A percentile compares a stretch with the other conserved stretches of the same genome.
phyloP scores from a whole-genome alignment of 2,797 vertebrate species.

The Danio aesculapii region DNA sequence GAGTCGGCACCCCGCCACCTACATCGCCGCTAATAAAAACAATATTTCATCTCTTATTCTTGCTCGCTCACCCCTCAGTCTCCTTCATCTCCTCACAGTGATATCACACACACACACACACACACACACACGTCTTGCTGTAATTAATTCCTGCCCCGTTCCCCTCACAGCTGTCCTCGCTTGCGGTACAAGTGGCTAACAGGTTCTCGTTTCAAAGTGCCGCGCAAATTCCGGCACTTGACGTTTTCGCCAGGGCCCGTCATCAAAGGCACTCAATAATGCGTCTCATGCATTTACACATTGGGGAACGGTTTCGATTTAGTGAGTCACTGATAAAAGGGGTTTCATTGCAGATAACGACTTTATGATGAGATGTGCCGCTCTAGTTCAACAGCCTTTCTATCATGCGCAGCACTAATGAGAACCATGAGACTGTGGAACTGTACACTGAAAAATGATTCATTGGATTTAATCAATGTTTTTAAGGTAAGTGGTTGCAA shows the following conservation, averaged over 20 bases:
- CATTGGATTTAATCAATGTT: too few relatives aligned
- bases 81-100: slow-evolving; percentile 72
- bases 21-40: slow-evolving; percentile 82
- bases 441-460: too few relatives aligned
- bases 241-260: slow-evolving; percentile 68
- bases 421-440: slow-evolving; percentile 68
- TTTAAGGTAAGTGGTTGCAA: too few relatives aligned
- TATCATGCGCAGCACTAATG: slow-evolving; percentile 78
- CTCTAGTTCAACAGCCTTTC: slow-evolving; percentile 69
- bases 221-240: slow-evolving; percentile 71
- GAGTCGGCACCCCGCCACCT: slow-evolving; percentile 76
- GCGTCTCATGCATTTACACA: slow-evolving; percentile 82
- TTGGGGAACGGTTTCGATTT: slow-evolving; percentile 81
- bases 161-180: slow-evolving; percentile 77
- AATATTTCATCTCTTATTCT: slow-evolving; percentile 74
- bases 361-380: slow-evolving; percentile 78
- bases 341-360: slow-evolving; percentile 77
- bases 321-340: slow-evolving; percentile 75
- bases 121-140: slow-evolving; percentile 62
- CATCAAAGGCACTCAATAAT: slow-evolving; percentile 82
- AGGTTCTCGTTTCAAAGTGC: slow-evolving; percentile 82
- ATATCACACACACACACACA: slow-evolving; percentile 63
- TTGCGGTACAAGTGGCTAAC: slow-evolving; percentile 80
- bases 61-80: slow-evolving; percentile 2
- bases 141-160: slow-evolving; percentile 80